Conservation (phyloP, 1,140 invertebrate species). For the Cotesia typhae region DNA sequence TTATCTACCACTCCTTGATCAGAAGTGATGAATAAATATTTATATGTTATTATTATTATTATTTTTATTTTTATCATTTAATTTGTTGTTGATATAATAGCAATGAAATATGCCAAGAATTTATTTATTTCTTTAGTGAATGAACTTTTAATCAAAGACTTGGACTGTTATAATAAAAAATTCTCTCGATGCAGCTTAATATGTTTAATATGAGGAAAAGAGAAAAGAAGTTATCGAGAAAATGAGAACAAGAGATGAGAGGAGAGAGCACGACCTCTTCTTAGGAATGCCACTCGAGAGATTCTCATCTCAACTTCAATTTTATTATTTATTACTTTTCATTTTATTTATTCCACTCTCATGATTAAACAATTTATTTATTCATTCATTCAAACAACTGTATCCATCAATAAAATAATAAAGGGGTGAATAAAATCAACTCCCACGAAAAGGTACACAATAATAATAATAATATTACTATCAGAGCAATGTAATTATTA, state of each 20-base stretch:
- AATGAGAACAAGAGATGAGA: constrained; percentile 26
- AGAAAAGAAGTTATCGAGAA: constrained; percentile 23
- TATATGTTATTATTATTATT: neutral
- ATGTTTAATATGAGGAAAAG: constrained; percentile 5
- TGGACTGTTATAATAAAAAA: neutral
- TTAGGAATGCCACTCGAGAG: constrained; percentile 36
- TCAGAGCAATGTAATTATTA: neutral
- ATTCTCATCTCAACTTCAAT: constrained; percentile 28
- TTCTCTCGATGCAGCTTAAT: neutral
- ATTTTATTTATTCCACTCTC: neutral
- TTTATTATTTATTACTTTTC: constrained; percentile 22
- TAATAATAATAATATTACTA: too few relatives aligned
- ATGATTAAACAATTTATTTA: constrained; percentile 8
- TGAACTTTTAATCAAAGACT: neutral
- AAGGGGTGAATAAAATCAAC: too few relatives aligned
- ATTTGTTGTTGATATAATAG: neutral
- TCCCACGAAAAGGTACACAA: too few relatives aligned
- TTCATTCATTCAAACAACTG: neutral
- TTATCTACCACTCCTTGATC: neutral
- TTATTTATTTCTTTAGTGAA: neutral
- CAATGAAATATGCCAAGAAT: neutral
- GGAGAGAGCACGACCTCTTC: constrained; percentile 31
- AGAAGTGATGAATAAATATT: neutral
- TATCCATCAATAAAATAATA: too few relatives aligned
- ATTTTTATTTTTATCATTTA: neutral